Evolutionary conservation across 2,113 vertebrate genomes (phyloP).

Genomic region (Excalfactoria chinensis): DNA sequence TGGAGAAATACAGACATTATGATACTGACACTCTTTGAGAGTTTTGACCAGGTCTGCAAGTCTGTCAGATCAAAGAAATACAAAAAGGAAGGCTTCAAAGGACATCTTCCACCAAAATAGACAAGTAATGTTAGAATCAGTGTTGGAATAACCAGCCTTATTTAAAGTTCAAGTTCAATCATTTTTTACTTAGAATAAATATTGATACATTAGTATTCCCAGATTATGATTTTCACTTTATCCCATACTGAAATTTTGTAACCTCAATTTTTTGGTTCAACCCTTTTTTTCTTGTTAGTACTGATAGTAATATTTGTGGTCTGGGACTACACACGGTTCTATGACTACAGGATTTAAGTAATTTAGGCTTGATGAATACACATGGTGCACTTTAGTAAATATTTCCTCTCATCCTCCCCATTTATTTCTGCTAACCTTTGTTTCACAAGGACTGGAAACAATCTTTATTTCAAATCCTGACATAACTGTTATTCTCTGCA

Average conservation of each 20-base stretch:
- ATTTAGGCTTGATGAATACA: neutral
- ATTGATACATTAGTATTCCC: neutral
- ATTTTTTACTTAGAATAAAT: neutral
- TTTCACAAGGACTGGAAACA: neutral
- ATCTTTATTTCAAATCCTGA: neutral
- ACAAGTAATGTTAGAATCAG: neutral
- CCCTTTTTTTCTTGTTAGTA: neutral
- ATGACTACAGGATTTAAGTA: neutral
- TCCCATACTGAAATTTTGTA: neutral
- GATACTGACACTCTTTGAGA: neutral
- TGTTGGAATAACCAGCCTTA: neutral
- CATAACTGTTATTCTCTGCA: neutral
- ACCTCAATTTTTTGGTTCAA: neutral
- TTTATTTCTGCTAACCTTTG: neutral
- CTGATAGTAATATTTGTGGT: neutral
- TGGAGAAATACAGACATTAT: neutral
- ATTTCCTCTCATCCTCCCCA: neutral
- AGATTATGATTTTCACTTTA: neutral
- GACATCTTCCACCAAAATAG: neutral
- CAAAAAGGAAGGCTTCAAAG: neutral
- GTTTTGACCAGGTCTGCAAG: neutral
- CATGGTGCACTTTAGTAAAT: neutral
- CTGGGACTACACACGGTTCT: neutral
- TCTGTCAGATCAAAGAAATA: neutral
- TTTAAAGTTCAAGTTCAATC: neutral